Conservation (phyloP, 2,797 vertebrate species). For the Gymnoscopelus braueri region DNA sequence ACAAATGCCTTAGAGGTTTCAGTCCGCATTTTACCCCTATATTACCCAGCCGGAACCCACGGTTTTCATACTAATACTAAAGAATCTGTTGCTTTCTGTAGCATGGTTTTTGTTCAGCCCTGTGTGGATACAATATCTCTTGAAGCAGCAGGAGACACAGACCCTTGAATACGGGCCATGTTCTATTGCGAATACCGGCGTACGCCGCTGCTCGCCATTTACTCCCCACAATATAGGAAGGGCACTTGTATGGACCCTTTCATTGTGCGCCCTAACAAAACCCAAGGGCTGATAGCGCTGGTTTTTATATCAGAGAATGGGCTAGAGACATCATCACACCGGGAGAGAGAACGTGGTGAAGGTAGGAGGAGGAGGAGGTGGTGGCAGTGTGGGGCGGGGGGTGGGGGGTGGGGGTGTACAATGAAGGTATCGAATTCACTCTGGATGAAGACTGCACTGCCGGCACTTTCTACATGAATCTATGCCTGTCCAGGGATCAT, state of each 20-base stretch:
- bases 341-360: conserved; percentile 7
- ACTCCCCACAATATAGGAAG: conserved; percentile 47
- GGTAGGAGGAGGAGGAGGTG: background rate
- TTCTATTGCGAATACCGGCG: conserved; percentile 36
- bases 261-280: conserved; percentile 70
- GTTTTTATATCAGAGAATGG: conserved; percentile 67
- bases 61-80: no score
- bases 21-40: background rate
- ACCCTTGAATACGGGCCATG: conserved; percentile 37
- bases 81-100: background rate
- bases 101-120: background rate
- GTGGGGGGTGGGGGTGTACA: conserved; percentile 40
- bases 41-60: no score
- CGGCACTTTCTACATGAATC: conserved; percentile 75
- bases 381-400: conserved; percentile 40
- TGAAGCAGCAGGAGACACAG: conserved; percentile 17
- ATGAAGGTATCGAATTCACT: conserved; percentile 70
- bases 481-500: conserved; percentile 74
- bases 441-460: conserved; percentile 75
- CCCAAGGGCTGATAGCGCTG: conserved; percentile 67
- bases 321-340: conserved; percentile 69
- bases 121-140: background rate
- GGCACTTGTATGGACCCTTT: conserved; percentile 49
- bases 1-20: conserved; percentile 2
- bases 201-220: conserved; percentile 50